Percentiles rank a stretch among this genome's conserved stretches.
phyloP scores from a whole-genome alignment of 2,797 vertebrate genomes.

The Intellagama lesueurii region DNA sequence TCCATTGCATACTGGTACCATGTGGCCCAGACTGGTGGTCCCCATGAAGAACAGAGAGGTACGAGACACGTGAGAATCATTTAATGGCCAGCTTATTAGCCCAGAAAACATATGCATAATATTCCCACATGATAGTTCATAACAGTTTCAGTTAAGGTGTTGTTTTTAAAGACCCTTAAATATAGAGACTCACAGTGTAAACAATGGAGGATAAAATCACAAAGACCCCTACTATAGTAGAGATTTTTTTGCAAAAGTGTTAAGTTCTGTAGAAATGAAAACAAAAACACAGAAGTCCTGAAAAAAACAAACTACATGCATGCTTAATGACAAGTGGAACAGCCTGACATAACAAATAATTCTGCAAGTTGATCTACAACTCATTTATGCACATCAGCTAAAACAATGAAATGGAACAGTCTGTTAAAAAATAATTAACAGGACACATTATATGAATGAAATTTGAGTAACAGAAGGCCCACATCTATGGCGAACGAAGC shows the following conservation, averaged over 20 bases:
- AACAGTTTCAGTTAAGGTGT: background rate
- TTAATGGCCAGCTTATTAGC: background rate
- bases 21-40: background rate
- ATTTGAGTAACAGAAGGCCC: background rate
- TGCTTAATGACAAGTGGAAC: background rate
- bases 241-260: background rate
- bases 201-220: background rate
- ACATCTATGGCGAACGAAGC: too few species aligned
- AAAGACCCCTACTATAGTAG: background rate
- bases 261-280: background rate
- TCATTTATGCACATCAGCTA: background rate
- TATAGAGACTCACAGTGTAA: background rate
- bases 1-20: too few species aligned
- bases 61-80: background rate
- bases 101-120: background rate
- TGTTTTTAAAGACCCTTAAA: conserved; percentile 25
- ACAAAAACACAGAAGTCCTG: background rate
- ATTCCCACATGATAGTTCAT: too few species aligned
- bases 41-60: background rate
- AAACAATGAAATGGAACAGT: background rate
- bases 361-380: background rate
- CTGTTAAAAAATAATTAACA: background rate
- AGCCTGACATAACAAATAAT: background rate
- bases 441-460: background rate
- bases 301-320: too few species aligned